Conservation (phyloP, 2,113 vertebrate genomes). For the Elachura formosa region DNA sequence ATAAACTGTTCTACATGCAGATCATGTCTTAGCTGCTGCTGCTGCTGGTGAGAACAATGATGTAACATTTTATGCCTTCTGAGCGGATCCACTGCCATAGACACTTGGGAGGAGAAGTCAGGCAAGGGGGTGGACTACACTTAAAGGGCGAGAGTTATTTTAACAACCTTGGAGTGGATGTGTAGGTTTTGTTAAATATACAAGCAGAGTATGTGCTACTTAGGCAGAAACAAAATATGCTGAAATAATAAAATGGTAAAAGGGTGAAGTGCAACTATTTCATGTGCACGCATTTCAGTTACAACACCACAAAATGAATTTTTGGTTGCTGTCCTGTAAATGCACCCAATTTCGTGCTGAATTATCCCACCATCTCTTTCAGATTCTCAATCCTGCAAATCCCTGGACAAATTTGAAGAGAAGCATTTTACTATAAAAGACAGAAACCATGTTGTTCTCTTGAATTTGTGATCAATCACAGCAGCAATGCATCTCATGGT, state of each 20-base stretch:
- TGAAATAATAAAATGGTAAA: not conserved
- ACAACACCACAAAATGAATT: not conserved
- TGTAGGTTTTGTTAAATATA: not conserved
- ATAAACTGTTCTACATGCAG: not conserved
- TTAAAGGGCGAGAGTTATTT: not conserved
- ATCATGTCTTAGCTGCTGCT: not conserved
- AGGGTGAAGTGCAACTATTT: not conserved
- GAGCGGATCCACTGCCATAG: not conserved
- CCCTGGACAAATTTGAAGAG: not conserved
- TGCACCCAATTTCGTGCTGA: not conserved
- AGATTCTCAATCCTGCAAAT: not conserved
- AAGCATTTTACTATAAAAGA: not conserved
- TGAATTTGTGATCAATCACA: not conserved
- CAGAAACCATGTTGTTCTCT: not conserved
- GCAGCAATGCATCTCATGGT: not conserved
- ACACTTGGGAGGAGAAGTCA: not conserved
- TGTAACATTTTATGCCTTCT: not conserved
- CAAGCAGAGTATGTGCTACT: accelerated
- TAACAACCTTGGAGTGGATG: not conserved
- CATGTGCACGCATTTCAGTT: not conserved
- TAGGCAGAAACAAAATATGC: not conserved
- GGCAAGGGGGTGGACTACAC: not conserved
- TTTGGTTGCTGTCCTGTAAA: not conserved
- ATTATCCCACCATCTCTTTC: not conserved
- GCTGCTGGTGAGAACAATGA: not conserved